These are phyloP conservation scores for Pseudorectes ferrugineus DNA, from an alignment of 2,113 vertebrate species.

Conservation along the genomic window DNA sequence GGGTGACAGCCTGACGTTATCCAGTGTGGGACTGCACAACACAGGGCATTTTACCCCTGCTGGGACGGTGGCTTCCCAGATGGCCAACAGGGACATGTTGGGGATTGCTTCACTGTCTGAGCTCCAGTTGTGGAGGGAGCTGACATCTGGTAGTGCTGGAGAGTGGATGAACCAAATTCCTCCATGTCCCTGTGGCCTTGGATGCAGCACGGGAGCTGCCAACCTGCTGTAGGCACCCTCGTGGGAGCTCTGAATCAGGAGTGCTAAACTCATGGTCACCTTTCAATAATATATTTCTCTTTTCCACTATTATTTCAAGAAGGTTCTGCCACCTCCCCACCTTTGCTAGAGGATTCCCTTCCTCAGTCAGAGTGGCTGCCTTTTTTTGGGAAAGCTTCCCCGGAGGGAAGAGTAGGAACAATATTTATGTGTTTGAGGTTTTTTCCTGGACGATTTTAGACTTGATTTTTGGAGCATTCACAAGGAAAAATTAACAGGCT, in stretches of 20 bases:
- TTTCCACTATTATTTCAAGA: background rate
- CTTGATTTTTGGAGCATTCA: background rate
- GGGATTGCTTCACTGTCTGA: background rate
- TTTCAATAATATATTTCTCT: background rate
- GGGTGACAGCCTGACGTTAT: background rate
- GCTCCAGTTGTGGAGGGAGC: background rate
- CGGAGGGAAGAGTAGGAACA: background rate
- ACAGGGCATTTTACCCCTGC: background rate
- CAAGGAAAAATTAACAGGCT: background rate
- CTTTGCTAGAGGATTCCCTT: background rate
- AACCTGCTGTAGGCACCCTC: background rate
- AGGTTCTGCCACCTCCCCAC: background rate
- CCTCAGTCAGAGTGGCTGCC: background rate
- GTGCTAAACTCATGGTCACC: background rate
- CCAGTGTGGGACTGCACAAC: background rate
- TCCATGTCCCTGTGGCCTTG: background rate
- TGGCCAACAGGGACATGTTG: background rate
- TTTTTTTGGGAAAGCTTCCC: background rate
- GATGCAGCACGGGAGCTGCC: background rate
- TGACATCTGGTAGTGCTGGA: background rate
- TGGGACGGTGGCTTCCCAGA: slow-evolving; percentile 4
- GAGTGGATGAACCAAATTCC: background rate
- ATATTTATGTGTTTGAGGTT: background rate
- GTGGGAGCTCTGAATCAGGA: background rate
- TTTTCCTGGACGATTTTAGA: background rate